Evolutionary conservation across 2,888 invertebrate species (phyloP), one percentile per base, ranked within the genome.

Genomic region (Anoncus sp.): DNA sequence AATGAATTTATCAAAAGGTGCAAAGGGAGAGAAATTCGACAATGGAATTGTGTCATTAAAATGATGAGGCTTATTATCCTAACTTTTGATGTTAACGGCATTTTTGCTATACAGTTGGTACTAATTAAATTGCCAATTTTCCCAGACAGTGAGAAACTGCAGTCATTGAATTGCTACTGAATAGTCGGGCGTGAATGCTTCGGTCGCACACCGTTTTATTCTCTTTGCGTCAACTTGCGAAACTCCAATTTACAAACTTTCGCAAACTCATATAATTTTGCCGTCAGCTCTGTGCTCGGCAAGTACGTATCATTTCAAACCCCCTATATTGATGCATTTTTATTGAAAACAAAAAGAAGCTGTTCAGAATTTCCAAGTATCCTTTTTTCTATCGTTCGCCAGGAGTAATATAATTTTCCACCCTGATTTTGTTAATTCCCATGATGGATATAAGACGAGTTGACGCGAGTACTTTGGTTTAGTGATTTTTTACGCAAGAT

Each of bases 191-290:
- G 38, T 35, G 57, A 57, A 35, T 57, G 35, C 38, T 16, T 57
- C 57, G 18, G 57, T 57, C 57, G 38, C 57, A 35, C 20, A 35
- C 57, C 18, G 18, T 35, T 57, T 57, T 57, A 57, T 57, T 35
- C 38, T 35, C 38, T 35, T 57, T 35, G 57, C 57, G 20, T 35
- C 38, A 20, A 20, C 18, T 35, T 35, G 57, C 57, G 12, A 57
- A 57, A 57, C 57, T 57, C n/a, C n/a, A 22, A 16, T 6, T 18
- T 35, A 35, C 38, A 3, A 60, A 60, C 60, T 60, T 3, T 16
- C 43, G 22, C n/a, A n/a, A 43, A 60, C n/a, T 60, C 43, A 16
- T 45, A 45, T 5, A 60, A 60, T 43, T 45, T 43, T 12, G 43
- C 16, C 60, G 60, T 60, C 43, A 43, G 60, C 43, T n/a, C n/a